A percentile compares a stretch with the other conserved stretches of the same genome.
These are phyloP conservation scores for Xenopus petersii DNA, from an alignment of 2,797 vertebrate genomes.

Conservation along the genomic window DNA sequence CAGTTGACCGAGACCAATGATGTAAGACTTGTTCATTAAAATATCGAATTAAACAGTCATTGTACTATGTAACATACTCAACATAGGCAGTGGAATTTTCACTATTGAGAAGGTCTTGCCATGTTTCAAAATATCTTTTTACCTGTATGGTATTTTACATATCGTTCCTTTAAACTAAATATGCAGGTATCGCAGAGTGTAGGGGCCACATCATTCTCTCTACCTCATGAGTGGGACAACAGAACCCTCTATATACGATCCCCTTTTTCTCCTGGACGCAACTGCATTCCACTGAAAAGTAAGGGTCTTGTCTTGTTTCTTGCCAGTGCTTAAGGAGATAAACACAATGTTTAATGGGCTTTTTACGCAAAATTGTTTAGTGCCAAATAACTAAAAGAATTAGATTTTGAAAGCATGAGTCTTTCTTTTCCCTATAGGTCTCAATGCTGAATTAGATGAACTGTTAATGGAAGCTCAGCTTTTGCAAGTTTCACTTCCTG, in stretches of 20 bases:
- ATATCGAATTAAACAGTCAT: too few relatives aligned
- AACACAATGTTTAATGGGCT: too few relatives aligned
- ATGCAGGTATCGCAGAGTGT: conserved; percentile 71
- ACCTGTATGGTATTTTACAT: neutral
- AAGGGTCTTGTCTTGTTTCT: conserved; percentile 39
- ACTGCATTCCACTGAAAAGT: conserved; percentile 80
- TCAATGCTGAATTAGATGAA: conserved; percentile 83
- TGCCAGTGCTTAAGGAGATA: too few relatives aligned
- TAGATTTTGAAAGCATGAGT: too few relatives aligned
- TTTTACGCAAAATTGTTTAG: too few relatives aligned
- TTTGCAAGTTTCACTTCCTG: conserved; percentile 91
- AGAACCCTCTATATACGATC: conserved; percentile 58
- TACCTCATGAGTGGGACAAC: conserved; percentile 61
- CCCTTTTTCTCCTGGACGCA: conserved; percentile 73
- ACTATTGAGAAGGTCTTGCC: neutral
- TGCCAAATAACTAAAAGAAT: too few relatives aligned
- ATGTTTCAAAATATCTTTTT: neutral
- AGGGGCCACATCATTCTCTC: conserved; percentile 63
- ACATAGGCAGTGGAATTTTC: too few relatives aligned
- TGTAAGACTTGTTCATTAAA: conserved; percentile 56
- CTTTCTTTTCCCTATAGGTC: conserved; percentile 59
- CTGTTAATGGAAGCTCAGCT: conserved; percentile 94
- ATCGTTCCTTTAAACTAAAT: neutral
- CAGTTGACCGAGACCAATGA: conserved; percentile 62
- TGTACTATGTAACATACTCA: too few relatives aligned